Evolutionary conservation across 2,888 invertebrate genomes (phyloP), one percentile per base, ranked within the genome.

Genomic region (Gymnoscelis rufifasciata): DNA sequence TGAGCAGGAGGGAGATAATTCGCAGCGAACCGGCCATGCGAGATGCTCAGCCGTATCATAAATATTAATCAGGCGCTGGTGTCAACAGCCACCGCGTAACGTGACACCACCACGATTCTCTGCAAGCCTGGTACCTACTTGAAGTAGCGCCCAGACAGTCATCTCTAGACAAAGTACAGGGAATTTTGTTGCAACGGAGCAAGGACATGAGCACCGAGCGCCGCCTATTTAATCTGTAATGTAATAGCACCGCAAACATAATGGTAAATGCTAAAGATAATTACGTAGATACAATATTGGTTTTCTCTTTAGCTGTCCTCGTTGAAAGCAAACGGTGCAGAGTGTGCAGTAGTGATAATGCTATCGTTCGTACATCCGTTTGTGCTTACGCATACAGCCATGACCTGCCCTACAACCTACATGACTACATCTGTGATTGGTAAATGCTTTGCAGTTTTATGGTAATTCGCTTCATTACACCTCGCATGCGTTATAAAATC

Each of bases 1-100:
- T 59, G 76, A 87, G 76, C 58, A 68, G 66, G 84, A 84, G 57
- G 65, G 73, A 69, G 71, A 66, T 74, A 74, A 83, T 84, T 86
- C 77, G 86, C 86, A 74, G 75, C 78, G 69, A 86, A 84, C 86
- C 83, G 84, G 84, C 87, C 88, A 83, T 86, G 80, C 88, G 84
- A 88, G 88, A 88, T 88, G 83, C 83, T 86, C 84, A 79, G 81
- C 74, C 82, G 81, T 86, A 88, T 88, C 88, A 88, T 88, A 88
- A 88, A 88, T 88, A 88, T 88, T 88, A 88, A 88, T 88, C 88
- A 88, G 86, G 84, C 88, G 76, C 82, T 87, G 88, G 88, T 87
- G 88, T 88, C 88, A 87, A 88, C 88, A 87, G 88, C 88, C 88
- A 87, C 86, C 80, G 84, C 86, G 88, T 87, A 87, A 87, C 87